A percentile compares a stretch with the other conserved stretches of the same genome.
Evolutionary conservation across 2,797 vertebrate genomes (phyloP).

Genomic region (Sebastes taczanowskii): DNA sequence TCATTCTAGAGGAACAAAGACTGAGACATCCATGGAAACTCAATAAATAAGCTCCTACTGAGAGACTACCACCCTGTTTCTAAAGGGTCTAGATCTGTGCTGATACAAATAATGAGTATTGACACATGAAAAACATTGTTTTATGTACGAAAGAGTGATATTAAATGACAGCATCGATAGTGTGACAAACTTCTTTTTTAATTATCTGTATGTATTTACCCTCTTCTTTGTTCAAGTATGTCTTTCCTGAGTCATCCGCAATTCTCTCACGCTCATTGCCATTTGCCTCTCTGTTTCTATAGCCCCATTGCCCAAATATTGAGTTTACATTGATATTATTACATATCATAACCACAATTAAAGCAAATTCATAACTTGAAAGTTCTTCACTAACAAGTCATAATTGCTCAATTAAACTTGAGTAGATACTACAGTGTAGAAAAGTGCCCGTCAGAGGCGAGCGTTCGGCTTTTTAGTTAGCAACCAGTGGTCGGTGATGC

Average conservation of each 20-base stretch:
- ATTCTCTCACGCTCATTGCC: not conserved
- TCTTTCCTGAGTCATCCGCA: not conserved
- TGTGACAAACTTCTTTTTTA: not conserved
- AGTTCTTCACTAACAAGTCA: not conserved
- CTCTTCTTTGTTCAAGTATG: not conserved
- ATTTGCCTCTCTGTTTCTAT: not conserved
- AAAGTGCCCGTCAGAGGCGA: not conserved
- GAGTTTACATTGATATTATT: not conserved
- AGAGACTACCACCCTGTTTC: not conserved
- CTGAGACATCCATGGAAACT: not conserved
- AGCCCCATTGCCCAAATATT: not conserved
- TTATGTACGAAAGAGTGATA: not conserved
- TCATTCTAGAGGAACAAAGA: not conserved
- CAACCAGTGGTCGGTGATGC: not conserved
- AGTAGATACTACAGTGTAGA: not conserved
- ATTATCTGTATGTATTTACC: constrained; percentile 1
- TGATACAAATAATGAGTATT: not conserved
- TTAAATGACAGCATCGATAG: not conserved
- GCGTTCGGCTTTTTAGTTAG: not conserved
- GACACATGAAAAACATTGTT: not conserved
- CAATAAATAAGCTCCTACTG: constrained; percentile 14
- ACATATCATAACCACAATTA: not conserved
- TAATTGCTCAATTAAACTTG: not conserved
- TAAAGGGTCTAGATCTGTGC: not conserved
- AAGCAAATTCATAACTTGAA: not conserved